phyloP scores from a whole-genome alignment of 2,113 vertebrate species.

The Zosterops hypoxanthus region DNA sequence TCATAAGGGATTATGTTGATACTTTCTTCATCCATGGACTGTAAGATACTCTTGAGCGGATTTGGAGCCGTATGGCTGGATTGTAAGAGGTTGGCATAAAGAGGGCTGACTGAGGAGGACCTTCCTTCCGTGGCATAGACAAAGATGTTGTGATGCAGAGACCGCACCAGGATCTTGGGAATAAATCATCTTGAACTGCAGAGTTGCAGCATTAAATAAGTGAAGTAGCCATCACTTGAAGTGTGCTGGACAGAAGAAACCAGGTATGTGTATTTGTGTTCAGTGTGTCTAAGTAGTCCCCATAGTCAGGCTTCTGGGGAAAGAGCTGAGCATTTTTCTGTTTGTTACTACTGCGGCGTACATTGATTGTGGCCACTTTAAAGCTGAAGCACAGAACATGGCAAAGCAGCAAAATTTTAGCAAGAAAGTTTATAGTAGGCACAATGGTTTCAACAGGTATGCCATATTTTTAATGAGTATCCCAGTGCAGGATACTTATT shows the following conservation, averaged over 20 bases:
- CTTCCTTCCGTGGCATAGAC: accelerated
- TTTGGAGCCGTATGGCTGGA: neutral
- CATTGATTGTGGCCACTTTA: neutral
- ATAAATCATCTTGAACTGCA: neutral
- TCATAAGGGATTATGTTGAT: neutral
- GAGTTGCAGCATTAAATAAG: neutral
- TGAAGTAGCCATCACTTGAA: neutral
- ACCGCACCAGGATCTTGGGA: neutral
- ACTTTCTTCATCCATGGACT: neutral
- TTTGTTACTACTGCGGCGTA: accelerated
- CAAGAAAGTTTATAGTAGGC: neutral
- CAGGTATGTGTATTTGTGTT: conserved; percentile 23
- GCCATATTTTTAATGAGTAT: neutral
- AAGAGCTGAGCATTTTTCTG: neutral
- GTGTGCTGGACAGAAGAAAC: neutral
- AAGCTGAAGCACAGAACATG: neutral
- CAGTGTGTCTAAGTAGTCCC: neutral
- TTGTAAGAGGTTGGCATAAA: neutral
- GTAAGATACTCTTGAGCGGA: neutral
- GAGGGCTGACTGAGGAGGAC: neutral
- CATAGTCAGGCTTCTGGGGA: neutral
- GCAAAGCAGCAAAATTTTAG: neutral
- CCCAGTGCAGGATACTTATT: neutral
- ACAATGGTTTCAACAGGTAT: neutral
- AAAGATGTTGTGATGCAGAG: neutral